Base-by-base conservation (phyloP, 2,888 invertebrate species). In the Macaria notata region DNA sequence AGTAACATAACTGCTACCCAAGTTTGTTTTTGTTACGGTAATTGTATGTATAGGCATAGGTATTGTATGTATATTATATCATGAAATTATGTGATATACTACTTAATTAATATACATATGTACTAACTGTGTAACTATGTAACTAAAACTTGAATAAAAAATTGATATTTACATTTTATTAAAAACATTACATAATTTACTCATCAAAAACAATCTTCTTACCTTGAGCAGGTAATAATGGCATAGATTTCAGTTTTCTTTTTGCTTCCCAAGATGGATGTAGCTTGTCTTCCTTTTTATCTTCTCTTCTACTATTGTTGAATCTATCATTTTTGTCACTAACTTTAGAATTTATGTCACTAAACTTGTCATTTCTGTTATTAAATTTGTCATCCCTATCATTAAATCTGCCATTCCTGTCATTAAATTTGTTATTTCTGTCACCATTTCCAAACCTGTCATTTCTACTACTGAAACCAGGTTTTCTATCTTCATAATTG, bases 231-330 rank as follows among this genome's bases (percentile, higher is more conserved):
- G 89, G 88, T 76, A 87, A 72, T 59, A 58, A 50, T 3, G 49
- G 31, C 54, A 92, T 81, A 52, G 91, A 89, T 54, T 84, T 54
- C 6, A 59, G 81, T 47, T 83, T 83, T 61, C 86, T 92, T 71
- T 92, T 92, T 1, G 92, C 92, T 72, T 91, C 92, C 92, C 92
- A 92, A 29, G 92, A 92, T 3, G 92, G 92, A 78, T 92, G 92
- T 51, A 92, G 71, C 76, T 91, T 92, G 61, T 90, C 92, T 52
- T 77, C 75, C 52, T 78, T 79, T 49, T 75, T 73, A 47, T 62
- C 64, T 5, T 53, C 64, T 62, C 63, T 64, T 48, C 49, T 59
- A 46, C 55, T 52, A 49, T 38, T 68, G 61, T 62, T 56, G n/a
- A 36, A 38, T 38, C 8, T 19, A 19, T 19, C 19, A 36, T 4